phyloP scores from a whole-genome alignment of 1,140 invertebrate species.

The Panonychus citri region DNA sequence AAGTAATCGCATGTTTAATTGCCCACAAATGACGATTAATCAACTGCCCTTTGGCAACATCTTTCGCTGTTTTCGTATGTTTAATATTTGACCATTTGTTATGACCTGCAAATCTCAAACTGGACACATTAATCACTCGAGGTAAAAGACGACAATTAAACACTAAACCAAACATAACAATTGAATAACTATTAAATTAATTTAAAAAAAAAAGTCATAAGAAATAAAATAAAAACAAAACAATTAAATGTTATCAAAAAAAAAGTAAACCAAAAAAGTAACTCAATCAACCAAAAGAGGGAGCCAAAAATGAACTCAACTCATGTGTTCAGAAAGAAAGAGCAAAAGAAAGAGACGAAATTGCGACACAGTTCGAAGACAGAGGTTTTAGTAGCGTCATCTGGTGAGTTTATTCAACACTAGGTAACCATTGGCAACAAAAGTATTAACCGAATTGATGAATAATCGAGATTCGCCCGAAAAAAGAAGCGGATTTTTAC shows the following conservation, averaged over 20 bases:
- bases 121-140: too few species aligned
- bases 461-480: too few species aligned
- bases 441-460: neutral
- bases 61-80: constrained; percentile 37
- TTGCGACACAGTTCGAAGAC: neutral
- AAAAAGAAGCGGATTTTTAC: neutral
- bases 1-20: constrained; percentile 11
- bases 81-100: constrained; percentile 48
- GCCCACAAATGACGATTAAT: constrained; percentile 23
- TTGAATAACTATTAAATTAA: neutral
- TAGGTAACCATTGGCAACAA: neutral
- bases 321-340: neutral
- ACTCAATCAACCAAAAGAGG: neutral
- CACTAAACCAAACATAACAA: too few species aligned
- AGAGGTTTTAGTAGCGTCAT: neutral
- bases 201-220: too few species aligned
- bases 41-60: constrained; percentile 27
- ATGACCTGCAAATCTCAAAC: constrained; percentile 26
- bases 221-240: too few species aligned
- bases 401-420: neutral
- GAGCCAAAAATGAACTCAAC: neutral
- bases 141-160: too few species aligned
- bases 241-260: too few species aligned
- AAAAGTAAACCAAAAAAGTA: neutral
- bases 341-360: neutral